These are phyloP conservation scores for Agrochola circellaris DNA, from an alignment of 2,888 invertebrate genomes.

Conservation along the genomic window DNA sequence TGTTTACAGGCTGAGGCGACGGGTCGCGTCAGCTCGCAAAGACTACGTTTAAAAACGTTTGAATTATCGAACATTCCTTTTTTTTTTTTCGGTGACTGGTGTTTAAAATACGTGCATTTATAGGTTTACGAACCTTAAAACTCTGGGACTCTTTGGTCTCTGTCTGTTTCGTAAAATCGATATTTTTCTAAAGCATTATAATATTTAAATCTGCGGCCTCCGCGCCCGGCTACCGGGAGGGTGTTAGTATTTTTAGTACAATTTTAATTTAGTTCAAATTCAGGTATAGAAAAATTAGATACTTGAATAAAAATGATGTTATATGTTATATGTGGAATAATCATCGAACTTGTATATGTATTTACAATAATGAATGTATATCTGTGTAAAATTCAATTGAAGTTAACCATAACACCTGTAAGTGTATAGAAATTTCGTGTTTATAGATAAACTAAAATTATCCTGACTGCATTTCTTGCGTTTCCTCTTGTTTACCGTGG, in stretches of 20 bases:
- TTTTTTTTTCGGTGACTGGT: conserved; percentile 80
- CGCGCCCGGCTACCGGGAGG: conserved; percentile 68
- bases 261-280: conserved; percentile 85
- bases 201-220: conserved; percentile 71
- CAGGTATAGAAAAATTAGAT: conserved; percentile 78
- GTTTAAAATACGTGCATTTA: conserved; percentile 82
- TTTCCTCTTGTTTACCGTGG: conserved; percentile 82
- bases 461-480: conserved; percentile 80
- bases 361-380: conserved; percentile 78
- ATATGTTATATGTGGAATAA: conserved; percentile 69
- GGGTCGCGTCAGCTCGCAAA: conserved; percentile 68
- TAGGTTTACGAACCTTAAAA: conserved; percentile 55
- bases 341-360: conserved; percentile 75
- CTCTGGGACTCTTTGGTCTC: conserved; percentile 66
- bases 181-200: conserved; percentile 80
- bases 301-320: conserved; percentile 74
- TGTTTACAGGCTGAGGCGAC: conserved; percentile 82
- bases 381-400: conserved; percentile 77
- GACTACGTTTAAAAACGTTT: conserved; percentile 65
- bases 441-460: conserved; percentile 68
- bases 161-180: conserved; percentile 64
- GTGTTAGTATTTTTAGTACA: conserved; percentile 87
- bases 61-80: conserved; percentile 78
- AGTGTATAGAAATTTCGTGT: conserved; percentile 76
- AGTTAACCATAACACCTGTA: conserved; percentile 66